A percentile compares a stretch with the other conserved stretches of the same genome.
phyloP scores from a whole-genome alignment of 1,140 invertebrate genomes.

The Cotesia vestalis region DNA sequence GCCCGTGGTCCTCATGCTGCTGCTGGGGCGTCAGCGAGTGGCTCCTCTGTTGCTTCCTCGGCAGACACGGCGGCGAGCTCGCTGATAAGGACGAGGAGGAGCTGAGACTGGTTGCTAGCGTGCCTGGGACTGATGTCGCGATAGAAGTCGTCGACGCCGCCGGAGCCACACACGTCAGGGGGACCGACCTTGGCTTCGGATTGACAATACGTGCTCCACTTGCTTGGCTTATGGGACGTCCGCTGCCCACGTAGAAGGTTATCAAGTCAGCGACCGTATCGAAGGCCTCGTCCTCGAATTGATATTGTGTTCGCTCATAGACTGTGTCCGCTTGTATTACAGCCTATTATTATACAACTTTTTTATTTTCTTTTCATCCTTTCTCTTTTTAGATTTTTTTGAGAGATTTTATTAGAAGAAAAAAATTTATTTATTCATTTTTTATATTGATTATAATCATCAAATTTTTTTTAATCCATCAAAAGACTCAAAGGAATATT shows the following conservation, averaged over 20 bases:
- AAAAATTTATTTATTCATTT: background rate
- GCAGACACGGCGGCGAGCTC: conserved; percentile 56
- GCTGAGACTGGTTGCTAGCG: conserved; percentile 43
- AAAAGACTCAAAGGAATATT: no score
- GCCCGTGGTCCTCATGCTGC: conserved; percentile 49
- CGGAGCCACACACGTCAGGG: conserved; percentile 48
- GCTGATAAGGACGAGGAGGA: conserved; percentile 55
- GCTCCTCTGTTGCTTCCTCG: conserved; percentile 59
- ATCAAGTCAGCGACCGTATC: conserved; percentile 93
- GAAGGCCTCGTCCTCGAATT: conserved; percentile 94
- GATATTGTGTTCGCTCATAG: conserved; percentile 89
- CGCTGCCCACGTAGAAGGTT: conserved; percentile 92
- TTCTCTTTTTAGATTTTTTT: background rate
- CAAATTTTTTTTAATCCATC: no score
- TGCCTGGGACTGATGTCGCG: conserved; percentile 14
- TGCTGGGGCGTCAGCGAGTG: conserved; percentile 57
- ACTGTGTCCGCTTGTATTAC: conserved; percentile 88
- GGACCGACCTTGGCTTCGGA: conserved; percentile 58
- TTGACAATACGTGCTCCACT: conserved; percentile 84
- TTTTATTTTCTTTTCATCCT: background rate
- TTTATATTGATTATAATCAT: no score
- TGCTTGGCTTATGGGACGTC: conserved; percentile 81
- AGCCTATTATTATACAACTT: conserved; percentile 68
- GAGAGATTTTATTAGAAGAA: background rate
- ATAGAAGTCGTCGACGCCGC: conserved; percentile 46